Base-by-base conservation (phyloP, 2,888 invertebrate genomes). In the Sphaerophoria rueppellii region DNA sequence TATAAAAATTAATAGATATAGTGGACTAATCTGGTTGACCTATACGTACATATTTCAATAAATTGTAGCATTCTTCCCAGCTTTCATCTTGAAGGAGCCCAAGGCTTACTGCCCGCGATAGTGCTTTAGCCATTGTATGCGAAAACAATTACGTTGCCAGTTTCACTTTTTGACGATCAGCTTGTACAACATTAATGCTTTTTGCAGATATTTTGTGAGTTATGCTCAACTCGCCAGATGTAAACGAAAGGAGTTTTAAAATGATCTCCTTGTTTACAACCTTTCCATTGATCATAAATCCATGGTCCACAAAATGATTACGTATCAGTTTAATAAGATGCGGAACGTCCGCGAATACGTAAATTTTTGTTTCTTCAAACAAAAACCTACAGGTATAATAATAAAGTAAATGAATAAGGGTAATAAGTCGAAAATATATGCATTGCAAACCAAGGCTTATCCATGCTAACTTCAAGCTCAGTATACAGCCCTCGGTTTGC, bases 101-200 rank as follows among this genome's bases (percentile, higher is more conserved):
- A 37, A 83, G 54, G 9, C 55, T 75, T 9, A 86, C 82, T 82
- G 82, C 86, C 40, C 87, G 37, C 1, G 32, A 57, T 58, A 88
- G 80, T 6, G 87, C 87, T 24, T 52, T 50, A 1, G 87, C 79
- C 40, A 87, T 61, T 0, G 87, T 88, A 48, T 87, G 87, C 4
- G 87, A 87, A 82, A 88, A 88, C 14, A 88, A 34, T 87, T 88
- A 87, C 7, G 87, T 82, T 4, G 88, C 88, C 37, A 70, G 75
- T 43, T 82, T 82, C 1, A 82, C 78, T 48, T 71, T 82, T 43
- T 77, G 76, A 4, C 73, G 54, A 0, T 55, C 58, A 4, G 48
- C 48, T 37, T 37, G 37, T 37, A 37, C 37, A 24, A 52, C 52
- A 24, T 52, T 24, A 16, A 24, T 16, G 9, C 16, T 52, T 4